Evolutionary conservation across 2,888 invertebrate species (phyloP).

Genomic region (Lottia gigantea): DNA sequence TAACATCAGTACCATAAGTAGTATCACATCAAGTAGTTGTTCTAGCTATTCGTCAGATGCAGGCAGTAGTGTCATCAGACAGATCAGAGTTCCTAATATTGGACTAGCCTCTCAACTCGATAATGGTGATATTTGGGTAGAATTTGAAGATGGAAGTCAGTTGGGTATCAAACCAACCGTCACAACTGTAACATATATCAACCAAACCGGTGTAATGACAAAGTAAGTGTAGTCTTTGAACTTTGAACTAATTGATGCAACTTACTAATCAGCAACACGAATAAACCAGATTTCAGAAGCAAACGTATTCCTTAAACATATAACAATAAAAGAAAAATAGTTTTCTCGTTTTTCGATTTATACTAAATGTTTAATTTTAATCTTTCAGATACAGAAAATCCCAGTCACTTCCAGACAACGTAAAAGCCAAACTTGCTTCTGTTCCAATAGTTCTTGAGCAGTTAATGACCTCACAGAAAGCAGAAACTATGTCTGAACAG

Average conservation of each 20-base stretch:
- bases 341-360: too few species aligned
- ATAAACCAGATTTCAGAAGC: too few species aligned
- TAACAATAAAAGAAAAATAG: too few species aligned
- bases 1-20: background rate
- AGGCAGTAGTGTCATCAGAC: background rate
- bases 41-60: background rate
- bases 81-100: background rate
- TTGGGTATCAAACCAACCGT: slow-evolving; percentile 4
- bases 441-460: background rate
- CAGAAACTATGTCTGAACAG: background rate
- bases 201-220: background rate
- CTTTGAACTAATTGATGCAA: too few species aligned
- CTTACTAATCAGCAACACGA: too few species aligned
- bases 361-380: background rate
- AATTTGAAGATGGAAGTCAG: slow-evolving; percentile 2
- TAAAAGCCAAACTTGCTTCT: background rate
- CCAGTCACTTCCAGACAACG: background rate
- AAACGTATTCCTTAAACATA: too few species aligned
- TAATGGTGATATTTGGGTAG: slow-evolving; percentile 2
- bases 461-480: background rate
- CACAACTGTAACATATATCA: background rate
- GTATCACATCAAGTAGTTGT: background rate
- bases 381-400: background rate
- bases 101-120: background rate
- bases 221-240: slow-evolving; percentile 1